Evolutionary conservation across 92 coral and sea anemone genomes (phyloP), one percentile per base, ranked within the genome.

Genomic region (Zoanthus gigantus): DNA sequence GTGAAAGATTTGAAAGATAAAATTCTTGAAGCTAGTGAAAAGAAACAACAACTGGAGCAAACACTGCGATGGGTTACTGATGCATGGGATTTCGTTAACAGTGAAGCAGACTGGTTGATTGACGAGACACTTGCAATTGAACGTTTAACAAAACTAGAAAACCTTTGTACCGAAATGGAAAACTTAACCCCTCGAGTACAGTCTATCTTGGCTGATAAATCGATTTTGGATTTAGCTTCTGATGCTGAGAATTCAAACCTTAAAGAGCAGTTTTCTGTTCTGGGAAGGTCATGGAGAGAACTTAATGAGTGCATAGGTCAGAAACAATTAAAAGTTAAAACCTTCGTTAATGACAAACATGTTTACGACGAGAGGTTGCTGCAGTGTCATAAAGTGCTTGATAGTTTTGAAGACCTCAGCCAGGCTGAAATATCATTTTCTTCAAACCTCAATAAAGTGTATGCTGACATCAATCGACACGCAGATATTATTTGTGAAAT

Each of bases 11-110:
- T 85, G n/a, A 84, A 91, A 67, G 67, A 15, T 42, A 80, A 79
- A 79, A 74, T 91, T 14, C 54, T 57, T 54, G 88, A 87, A 29
- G 72, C 77, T 58, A 77, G 66, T 16, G 86, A 87, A 45, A 72
- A 83, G 58, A 86, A 54, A 9, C 76, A 87, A 68, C 83, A 79
- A 65, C 67, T 95, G 47, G 92, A 93, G 54, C 67, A 82, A 17
- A 88, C 90, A n/a, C 17, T 85, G 6, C 77, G 81, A 47, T 93
- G 94, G 93, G 37, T 95, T 48, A 72, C 67, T 34, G 89, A 88
- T 47, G 92, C 93, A 8, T 88, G 80, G 44, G 66, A 15, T 14
- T 56, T 82, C 9, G 75, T 90, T 54, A 53, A 85, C 72, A 87
- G 86, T 30, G 89, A 80, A 32, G 74, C 65, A 15, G 76, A 63